Evolutionary conservation across 2,113 vertebrate species (phyloP).

Genomic region (Acanthisitta chloris): DNA sequence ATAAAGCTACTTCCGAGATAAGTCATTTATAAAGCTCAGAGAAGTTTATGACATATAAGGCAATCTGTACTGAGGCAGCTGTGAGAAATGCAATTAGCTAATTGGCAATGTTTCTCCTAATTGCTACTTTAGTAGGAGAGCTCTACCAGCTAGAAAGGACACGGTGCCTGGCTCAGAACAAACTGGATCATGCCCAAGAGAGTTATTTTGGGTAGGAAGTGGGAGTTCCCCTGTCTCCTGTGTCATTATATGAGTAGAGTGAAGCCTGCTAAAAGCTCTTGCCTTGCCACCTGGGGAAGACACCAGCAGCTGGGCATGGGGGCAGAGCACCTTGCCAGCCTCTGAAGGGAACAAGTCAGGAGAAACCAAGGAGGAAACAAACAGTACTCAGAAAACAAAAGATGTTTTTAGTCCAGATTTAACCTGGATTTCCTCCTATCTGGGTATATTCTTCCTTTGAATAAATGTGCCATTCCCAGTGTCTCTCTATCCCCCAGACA

Average conservation of each 20-base stretch:
- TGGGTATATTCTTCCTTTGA: neutral
- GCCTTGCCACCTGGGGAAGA: neutral
- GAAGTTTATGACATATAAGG: constrained; percentile 50
- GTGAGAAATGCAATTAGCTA: constrained; percentile 47
- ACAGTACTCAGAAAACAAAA: neutral
- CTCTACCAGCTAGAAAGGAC: neutral
- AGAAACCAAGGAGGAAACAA: neutral
- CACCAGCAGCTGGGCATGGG: neutral
- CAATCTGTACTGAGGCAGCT: constrained; percentile 26
- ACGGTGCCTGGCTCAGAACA: neutral
- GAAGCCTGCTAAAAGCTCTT: neutral
- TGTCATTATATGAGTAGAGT: neutral
- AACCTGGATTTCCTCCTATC: neutral
- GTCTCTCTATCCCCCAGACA: neutral
- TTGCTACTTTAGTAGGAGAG: neutral
- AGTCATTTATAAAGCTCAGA: neutral
- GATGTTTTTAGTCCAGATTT: neutral
- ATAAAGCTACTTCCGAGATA: constrained; percentile 10
- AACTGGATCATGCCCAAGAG: neutral
- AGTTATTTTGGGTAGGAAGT: neutral
- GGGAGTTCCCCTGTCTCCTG: neutral
- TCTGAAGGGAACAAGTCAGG: neutral
- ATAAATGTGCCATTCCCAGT: neutral
- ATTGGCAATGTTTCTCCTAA: constrained; percentile 34
- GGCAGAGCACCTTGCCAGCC: neutral